Base-by-base conservation (phyloP, 1,140 invertebrate genomes). In the Drosophila lowei region DNA sequence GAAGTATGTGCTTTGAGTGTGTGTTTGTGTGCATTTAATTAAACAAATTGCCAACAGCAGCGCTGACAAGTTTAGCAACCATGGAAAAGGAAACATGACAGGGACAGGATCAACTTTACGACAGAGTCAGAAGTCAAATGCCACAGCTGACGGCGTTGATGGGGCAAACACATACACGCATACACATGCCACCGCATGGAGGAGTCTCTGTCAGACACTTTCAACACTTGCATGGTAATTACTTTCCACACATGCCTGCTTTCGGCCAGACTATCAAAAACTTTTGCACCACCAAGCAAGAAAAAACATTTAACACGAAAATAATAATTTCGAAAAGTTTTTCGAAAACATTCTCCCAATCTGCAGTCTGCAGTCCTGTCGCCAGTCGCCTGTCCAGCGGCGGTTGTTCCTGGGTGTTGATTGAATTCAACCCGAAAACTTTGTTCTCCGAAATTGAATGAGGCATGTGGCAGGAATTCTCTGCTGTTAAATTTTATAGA, bases 201-300 rank as follows among this genome's bases (percentile, higher is more conserved):
- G 23, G 42, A 25, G 34, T 34, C 44, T 15, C 64, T 68, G 66
- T 68, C 63, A 57, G 52, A n/a, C 44, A 16, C 25, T 74, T 49
- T 74, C 54, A 54, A 74, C 71, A 74, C 71, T 74, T 74, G 71
- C 70, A 73, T 72, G 43, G 53, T 74, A 74, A 74, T 74, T 74
- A 74, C 71, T 74, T 74, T 74, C 34, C 60, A 54, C 53, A 64
- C 34, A 5, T 42, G 53, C 60, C 60, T 38, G 65, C 60, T 57
- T 65, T 57, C 23, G 53, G 41, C 52, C 48, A 73, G 70, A 73
- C 71, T 58, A 74, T 74, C 61, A 74, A 65, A 74, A 74, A 74
- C 60, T 74, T 74, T 74, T 5, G 53, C 23, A 25, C 23, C 23
- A 25, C 23, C 23, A 25, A 11, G 11, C 57, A 64, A 57, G 13